phyloP scores from a whole-genome alignment of 2,113 vertebrate genomes.

The Gambusia holbrooki region DNA sequence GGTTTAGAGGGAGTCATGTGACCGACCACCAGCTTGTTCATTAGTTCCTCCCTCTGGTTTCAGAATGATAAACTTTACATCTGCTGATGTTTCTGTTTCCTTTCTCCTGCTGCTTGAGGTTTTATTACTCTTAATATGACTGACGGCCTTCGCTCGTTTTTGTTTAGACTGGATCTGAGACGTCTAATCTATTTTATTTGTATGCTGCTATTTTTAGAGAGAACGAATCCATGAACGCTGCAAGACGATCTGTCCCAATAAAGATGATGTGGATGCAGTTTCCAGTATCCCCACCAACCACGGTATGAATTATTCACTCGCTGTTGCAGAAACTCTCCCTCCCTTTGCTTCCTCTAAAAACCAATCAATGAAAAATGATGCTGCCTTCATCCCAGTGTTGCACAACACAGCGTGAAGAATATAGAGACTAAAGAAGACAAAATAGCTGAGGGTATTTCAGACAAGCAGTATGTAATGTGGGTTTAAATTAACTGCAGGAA shows the following conservation, averaged over 20 bases:
- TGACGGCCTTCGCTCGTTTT: not conserved
- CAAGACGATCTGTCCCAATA: constrained; percentile 89
- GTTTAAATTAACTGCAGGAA: no score
- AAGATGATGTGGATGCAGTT: constrained; percentile 86
- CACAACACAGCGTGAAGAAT: not conserved
- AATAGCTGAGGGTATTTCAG: no score
- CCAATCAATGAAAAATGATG: not conserved
- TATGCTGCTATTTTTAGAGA: constrained; percentile 77
- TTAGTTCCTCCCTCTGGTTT: constrained; percentile 28
- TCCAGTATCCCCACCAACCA: constrained; percentile 83
- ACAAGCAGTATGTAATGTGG: no score
- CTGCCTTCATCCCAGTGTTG: no score
- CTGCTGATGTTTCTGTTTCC: constrained; percentile 1
- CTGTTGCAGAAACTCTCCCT: not conserved
- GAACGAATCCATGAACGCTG: constrained; percentile 93
- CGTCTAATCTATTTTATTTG: not conserved
- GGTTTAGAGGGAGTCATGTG: not conserved
- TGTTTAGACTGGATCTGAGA: not conserved
- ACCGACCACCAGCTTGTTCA: not conserved
- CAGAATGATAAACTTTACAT: not conserved
- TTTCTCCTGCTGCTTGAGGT: not conserved
- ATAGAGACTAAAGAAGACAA: no score
- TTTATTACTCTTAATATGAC: not conserved
- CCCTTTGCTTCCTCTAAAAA: not conserved
- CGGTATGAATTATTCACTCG: constrained; percentile 73